A percentile compares a stretch with the other conserved stretches of the same genome.
These are phyloP conservation scores for Morphnarchus princeps DNA, from an alignment of 2,113 vertebrate genomes.

Conservation along the genomic window DNA sequence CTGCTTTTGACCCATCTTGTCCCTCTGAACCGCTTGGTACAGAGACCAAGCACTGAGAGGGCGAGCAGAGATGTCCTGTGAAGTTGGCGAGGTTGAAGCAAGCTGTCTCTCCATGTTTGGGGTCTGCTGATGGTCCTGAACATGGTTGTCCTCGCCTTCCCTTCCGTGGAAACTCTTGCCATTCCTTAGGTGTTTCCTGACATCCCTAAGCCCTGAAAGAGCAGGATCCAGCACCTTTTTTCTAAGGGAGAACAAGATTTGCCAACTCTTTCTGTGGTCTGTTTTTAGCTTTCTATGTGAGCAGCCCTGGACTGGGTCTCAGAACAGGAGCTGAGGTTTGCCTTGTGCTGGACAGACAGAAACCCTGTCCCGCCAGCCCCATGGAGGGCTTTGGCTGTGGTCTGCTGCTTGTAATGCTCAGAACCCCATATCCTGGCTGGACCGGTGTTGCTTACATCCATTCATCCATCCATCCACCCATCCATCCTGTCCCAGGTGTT, in stretches of 20 bases:
- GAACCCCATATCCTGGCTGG: too few species aligned
- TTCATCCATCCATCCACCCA: not conserved
- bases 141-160: not conserved
- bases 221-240: not conserved
- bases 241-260: not conserved
- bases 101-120: not conserved
- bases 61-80: accelerated
- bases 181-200: not conserved
- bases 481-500: not conserved
- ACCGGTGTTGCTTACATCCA: not conserved
- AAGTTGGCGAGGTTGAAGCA: too few species aligned
- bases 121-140: accelerated
- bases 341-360: not conserved
- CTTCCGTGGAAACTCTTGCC: not conserved
- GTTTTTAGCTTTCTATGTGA: not conserved
- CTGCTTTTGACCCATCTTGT: not conserved
- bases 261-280: not conserved
- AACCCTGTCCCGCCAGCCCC: not conserved
- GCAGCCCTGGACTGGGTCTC: not conserved
- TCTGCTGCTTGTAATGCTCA: not conserved
- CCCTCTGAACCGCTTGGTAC: not conserved
- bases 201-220: not conserved
- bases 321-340: not conserved
- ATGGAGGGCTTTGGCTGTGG: not conserved
- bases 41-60: not conserved